These are phyloP conservation scores for Lasioglossum pauxillum DNA, from an alignment of 2,888 invertebrate species.

Conservation along the genomic window DNA sequence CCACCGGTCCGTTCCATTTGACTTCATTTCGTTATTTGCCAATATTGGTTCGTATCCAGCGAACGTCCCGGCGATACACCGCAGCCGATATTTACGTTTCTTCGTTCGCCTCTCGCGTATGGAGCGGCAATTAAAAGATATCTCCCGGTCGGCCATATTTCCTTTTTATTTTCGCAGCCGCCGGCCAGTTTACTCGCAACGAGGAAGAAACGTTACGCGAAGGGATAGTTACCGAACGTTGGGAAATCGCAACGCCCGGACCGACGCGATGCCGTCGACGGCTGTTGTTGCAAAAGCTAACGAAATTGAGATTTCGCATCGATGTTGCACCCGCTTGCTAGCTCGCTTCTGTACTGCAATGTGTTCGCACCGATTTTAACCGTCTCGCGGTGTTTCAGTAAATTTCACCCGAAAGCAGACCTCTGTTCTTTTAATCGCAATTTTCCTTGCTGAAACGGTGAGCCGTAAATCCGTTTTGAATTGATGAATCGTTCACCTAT, in stretches of 20 bases:
- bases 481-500: no score
- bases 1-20: constrained; percentile 5
- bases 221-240: background rate
- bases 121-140: constrained; percentile 34
- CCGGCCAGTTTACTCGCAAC: background rate
- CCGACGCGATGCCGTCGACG: background rate
- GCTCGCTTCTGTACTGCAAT: background rate
- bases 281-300: background rate
- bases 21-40: background rate
- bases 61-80: background rate
- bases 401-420: background rate
- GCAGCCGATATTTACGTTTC: background rate
- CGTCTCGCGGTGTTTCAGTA: background rate
- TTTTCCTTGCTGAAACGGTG: no score
- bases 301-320: constrained; percentile 14
- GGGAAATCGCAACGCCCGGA: background rate
- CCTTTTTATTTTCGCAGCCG: constrained; percentile 28
- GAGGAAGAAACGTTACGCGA: constrained; percentile 1
- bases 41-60: background rate
- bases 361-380: background rate
- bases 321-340: background rate
- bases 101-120: background rate
- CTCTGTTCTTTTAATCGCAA: background rate
- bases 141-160: constrained; percentile 1
- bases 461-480: no score